phyloP scores from a whole-genome alignment of 2,797 vertebrate genomes.

The Percopsis omiscomaycus region DNA sequence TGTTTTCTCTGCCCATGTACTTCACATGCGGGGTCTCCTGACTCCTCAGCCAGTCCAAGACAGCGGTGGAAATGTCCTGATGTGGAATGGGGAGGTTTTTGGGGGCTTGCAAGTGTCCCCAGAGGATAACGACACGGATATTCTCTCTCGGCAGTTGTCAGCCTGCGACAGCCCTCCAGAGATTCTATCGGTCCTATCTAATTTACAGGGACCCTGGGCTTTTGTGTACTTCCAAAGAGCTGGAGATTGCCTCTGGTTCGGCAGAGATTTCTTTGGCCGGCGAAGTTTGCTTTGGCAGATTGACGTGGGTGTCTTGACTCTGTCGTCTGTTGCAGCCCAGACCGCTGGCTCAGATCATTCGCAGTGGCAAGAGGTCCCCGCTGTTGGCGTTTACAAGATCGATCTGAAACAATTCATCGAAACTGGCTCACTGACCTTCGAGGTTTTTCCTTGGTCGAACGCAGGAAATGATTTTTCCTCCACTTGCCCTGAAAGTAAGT shows the following conservation, averaged over 20 bases:
- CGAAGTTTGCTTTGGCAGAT: slow-evolving; percentile 92
- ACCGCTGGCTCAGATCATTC: slow-evolving; percentile 17
- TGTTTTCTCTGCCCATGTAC: slow-evolving; percentile 89
- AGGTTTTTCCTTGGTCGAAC: slow-evolving; percentile 82
- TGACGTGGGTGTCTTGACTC: slow-evolving; percentile 61
- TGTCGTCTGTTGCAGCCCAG: slow-evolving; percentile 78
- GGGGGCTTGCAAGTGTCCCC: slow-evolving; percentile 76
- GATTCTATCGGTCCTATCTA: slow-evolving; percentile 79
- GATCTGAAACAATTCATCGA: slow-evolving; percentile 74
- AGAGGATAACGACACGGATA: slow-evolving; percentile 83
- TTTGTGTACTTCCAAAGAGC: slow-evolving; percentile 89
- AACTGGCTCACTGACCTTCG: slow-evolving; percentile 68
- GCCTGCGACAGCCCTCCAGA: slow-evolving; percentile 72
- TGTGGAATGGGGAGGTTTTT: slow-evolving; percentile 97
- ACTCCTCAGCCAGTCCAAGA: slow-evolving; percentile 89
- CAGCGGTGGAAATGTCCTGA: slow-evolving; percentile 78
- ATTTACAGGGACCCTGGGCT: slow-evolving; percentile 86
- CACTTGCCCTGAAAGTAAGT: slow-evolving; percentile 24
- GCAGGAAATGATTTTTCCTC: slow-evolving; percentile 22
- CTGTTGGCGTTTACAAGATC: slow-evolving; percentile 85
- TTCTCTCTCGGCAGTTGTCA: slow-evolving; percentile 78
- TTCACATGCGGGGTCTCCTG: slow-evolving; percentile 85
- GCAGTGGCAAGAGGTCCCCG: slow-evolving; percentile 87
- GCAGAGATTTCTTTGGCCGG: slow-evolving; percentile 92
- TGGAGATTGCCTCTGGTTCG: slow-evolving; percentile 88